Evolutionary conservation across 2,888 invertebrate genomes (phyloP).

Genomic region (Zhuqinia jingwanae): DNA sequence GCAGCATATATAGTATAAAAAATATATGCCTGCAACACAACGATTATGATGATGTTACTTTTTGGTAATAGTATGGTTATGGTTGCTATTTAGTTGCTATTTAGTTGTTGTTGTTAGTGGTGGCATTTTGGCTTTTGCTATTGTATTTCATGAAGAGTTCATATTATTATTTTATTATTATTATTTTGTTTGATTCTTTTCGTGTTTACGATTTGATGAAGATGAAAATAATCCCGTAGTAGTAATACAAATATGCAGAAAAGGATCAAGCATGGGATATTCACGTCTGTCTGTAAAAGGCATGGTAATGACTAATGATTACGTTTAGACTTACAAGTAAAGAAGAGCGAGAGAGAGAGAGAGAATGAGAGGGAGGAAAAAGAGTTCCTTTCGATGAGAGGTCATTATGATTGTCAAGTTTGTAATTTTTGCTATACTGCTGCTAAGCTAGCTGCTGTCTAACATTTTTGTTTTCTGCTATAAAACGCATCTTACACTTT

Average conservation of each 20-base stretch:
- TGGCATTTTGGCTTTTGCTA: conserved; percentile 24
- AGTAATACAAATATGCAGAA: no score
- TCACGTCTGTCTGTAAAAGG: conserved; percentile 19
- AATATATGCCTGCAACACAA: no score
- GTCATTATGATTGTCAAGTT: conserved; percentile 66
- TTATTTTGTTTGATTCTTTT: background rate
- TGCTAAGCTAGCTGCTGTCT: no score
- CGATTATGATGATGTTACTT: background rate
- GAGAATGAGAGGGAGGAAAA: background rate
- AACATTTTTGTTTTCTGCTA: conserved; percentile 1
- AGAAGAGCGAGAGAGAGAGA: conserved; percentile 8
- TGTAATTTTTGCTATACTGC: conserved; percentile 19
- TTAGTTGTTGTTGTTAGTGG: background rate
- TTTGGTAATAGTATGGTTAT: conserved; percentile 3
- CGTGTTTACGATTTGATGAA: no score
- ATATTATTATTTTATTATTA: background rate
- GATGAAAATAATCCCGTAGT: no score
- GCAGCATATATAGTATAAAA: no score
- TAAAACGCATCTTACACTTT: conserved; percentile 27
- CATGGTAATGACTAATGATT: conserved; percentile 59
- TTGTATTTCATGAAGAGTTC: background rate
- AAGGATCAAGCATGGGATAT: no score
- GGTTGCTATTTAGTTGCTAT: background rate
- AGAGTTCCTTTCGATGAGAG: conserved; percentile 62
- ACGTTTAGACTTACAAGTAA: conserved; percentile 33